A percentile compares a stretch with the other conserved stretches of the same genome.
phyloP scores from a whole-genome alignment of 2,888 invertebrate genomes.

The Drosophila mayaguana region DNA sequence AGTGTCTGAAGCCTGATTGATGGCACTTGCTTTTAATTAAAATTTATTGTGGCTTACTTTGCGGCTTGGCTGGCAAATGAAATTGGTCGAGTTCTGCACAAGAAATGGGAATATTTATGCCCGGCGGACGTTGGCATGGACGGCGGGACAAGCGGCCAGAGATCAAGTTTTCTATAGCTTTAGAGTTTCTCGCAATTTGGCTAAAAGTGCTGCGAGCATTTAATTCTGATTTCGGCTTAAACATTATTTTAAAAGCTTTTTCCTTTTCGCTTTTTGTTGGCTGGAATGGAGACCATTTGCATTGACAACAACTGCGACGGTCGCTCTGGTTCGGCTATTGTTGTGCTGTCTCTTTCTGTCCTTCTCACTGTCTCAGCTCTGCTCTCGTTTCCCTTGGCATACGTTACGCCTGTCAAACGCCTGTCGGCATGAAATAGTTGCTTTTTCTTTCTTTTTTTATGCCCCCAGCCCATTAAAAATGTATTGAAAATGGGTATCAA shows the following conservation, averaged over 20 bases:
- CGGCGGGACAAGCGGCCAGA: neutral
- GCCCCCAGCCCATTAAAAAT: constrained; percentile 3
- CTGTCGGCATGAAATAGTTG: constrained; percentile 60
- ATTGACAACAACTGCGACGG: constrained; percentile 57
- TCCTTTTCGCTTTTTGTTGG: constrained; percentile 27
- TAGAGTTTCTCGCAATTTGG: constrained; percentile 31
- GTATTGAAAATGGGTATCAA: constrained; percentile 1
- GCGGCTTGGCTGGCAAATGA: constrained; percentile 36
- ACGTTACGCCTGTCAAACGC: constrained; percentile 68
- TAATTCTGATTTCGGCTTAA: constrained; percentile 43
- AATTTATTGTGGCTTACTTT: constrained; percentile 67
- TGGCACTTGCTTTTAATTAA: constrained; percentile 69
- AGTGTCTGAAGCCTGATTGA: constrained; percentile 55
- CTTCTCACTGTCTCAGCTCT: constrained; percentile 5
- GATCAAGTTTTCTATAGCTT: constrained; percentile 1
- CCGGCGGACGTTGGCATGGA: neutral
- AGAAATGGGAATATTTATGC: constrained; percentile 6
- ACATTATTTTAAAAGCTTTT: constrained; percentile 67
- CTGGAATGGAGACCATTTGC: constrained; percentile 54
- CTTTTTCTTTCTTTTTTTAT: constrained; percentile 1
- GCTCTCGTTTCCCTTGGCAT: constrained; percentile 35
- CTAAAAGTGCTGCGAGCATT: constrained; percentile 35
- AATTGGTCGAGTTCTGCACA: constrained; percentile 23
- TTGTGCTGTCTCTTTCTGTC: constrained; percentile 17
- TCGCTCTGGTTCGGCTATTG: constrained; percentile 29